Base-by-base conservation (phyloP, 2,888 invertebrate species). In the Halictus ligatus region DNA sequence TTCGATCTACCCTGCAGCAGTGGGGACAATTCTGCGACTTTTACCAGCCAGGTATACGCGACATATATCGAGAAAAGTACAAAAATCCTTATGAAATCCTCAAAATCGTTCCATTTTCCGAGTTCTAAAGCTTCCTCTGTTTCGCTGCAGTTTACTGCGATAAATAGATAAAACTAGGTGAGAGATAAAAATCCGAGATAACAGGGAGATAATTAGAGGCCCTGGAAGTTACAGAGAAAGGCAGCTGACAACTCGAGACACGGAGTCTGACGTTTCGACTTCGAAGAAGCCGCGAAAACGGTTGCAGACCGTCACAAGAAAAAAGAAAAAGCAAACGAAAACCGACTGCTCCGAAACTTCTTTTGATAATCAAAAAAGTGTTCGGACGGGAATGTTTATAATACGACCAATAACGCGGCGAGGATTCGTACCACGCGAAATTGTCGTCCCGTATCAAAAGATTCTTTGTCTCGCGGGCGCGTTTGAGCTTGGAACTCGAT, bases 381-480 rank as follows among this genome's bases (percentile, higher is more conserved):
- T 35, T 29, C n/a, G 25, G 46, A 15, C 35, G 46, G 48, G 40
- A 71, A 80, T 75, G 58, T 75, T 75, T 80, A 73, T 71, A 58
- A 79, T 25, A 15, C 50, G 46, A 48, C 21, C 21, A 48, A 73
- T 48, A 69, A 74, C 74, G 40, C 25, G 35, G 10, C 67, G 74
- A 74, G 78, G 50, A 75, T 71, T 50, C 21, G 8, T 80, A n/a
- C 35, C 35, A n/a, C 6, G 50, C 67, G 35, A 71, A 84, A 78
- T 78, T 84, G 78, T 86, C 72, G 64, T 67, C 54, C 8, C 64
- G 25, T 43, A 80, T 87, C 75, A 87, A 87, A 58, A 75, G 85
- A 71, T 85, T 87, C 87, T 85, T 87, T 87, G 85, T 85, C 35
- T 75, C 25, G 73, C 29, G 64, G 40, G 74, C 46, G 58, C 15